Evolutionary conservation across 2,888 invertebrate species (phyloP), one percentile per base, ranked within the genome.

Genomic region (Polydrusus pterygomalis): DNA sequence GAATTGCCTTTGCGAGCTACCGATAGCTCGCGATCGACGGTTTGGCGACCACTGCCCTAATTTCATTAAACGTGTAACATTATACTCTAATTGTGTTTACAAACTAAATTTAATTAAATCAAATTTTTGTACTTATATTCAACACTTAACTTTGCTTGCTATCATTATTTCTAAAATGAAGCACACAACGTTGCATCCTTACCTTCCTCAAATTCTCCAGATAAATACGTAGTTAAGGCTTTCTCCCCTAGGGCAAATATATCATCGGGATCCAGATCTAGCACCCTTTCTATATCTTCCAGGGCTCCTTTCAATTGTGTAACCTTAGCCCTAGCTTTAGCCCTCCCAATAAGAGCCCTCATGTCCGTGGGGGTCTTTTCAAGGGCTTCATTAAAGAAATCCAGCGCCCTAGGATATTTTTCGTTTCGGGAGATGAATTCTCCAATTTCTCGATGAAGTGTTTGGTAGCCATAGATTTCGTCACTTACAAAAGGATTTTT

Each of bases 221-320:
- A 84, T 5, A 87, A 75, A 77, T 87, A 88, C 0, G 84, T 86
- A 65, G 83, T 83, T 1, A 85, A 78, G 11, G 87, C 86, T 78
- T 86, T 86, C 20, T 85, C 83, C 2, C 86, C 87, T 7, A 84
- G 70, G 2, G 83, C 81, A 0, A 81, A 81, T 25, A 87, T 76
- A 77, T 87, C 84, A 11, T 84, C 83, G 0, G 85, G 83, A 63
- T 85, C 82, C 9, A 84, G 17, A 38, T 80, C 77, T 8, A 87
- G 76, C 25, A 92, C 90, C 71, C 87, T 87, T 11, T 86, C 87
- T 7, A 89, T 89, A 79, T 91, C 91, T 51, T 84, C 87, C 73
- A 91, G 83, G 51, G 91, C 91, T 0, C 89, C 90, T 34, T 69
- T 30, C 79, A 91, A 91, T 81, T 90, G 86, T 49, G 90, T 90